Evolutionary conservation across 2,797 vertebrate genomes (phyloP), one percentile per base, ranked within the genome.

Genomic region (Neopelma chrysocephalum): DNA sequence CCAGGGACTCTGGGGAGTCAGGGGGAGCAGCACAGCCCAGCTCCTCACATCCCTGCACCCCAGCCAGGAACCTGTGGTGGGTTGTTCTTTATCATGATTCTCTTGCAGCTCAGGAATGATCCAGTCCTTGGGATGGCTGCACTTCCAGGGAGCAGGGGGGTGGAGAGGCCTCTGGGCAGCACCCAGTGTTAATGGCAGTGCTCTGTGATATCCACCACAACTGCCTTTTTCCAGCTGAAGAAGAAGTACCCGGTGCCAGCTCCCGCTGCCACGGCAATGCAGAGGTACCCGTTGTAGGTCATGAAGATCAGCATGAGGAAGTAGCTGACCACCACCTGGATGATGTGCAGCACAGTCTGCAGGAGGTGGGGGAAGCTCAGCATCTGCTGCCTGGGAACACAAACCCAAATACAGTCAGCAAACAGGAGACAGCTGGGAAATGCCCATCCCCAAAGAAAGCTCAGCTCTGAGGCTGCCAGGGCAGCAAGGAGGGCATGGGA

Each of bases 271-370:
- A 99, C 99, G 0, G 99, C 99, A 7, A 99, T 99, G 97, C 99
- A 99, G 34, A 99, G 98, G 98, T 99, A 99, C 9, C 98, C 99
- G 0, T 99, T 99, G 98, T 99, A 99, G 11, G 99, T 99, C 99
- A 99, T 99, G 97, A 99, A 99, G 97, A 99, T 97, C 38, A 99
- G 98, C 99, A 99, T 99, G 81, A 99, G 98, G 94, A 99, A 98
- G 97, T 99, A 99, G 97, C 99, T 99, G 97, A 99, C 97, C 61
- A 99, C 99, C 56, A 99, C 99, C 64, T 99, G 99, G 91, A 99
- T 85, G 93, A 99, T 82, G 96, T 99, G 99, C 50, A 99, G 98
- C n/a, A 99, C 87, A 0, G 99, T 99, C 95, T 99, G 99, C 89
- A 99, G 93, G 92, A 99, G 96, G 97, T 99, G 99, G 73, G 98